Evolutionary conservation across 1,140 invertebrate genomes (phyloP), one percentile per base, ranked within the genome.

Genomic region (Tetramorium simillimum): DNA sequence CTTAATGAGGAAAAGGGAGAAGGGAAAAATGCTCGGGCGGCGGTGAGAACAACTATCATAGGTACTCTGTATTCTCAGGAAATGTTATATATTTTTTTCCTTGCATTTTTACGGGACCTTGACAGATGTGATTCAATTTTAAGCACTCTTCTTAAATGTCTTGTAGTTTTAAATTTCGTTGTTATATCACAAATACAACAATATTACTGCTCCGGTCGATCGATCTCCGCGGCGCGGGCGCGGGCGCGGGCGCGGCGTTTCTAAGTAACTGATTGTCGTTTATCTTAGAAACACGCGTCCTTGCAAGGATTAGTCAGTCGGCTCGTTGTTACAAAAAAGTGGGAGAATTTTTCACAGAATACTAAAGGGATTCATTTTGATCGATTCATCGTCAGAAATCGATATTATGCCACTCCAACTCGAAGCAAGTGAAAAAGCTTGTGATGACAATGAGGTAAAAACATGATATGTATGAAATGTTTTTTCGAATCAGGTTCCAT

Each of bases 381-480:
- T 49, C 5, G 16, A 51, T 49, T 73, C 63, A 49, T 46, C n/a
- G 14, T 63, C 43, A 10, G 21, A 76, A 10, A 21, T 62, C 49
- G 1, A 37, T 56, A 18, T 62, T 53, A 84, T 89, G 70, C 58
- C 88, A 1, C 14, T 9, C 10, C 76, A 82, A 33, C 7, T n/a
- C 10, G 63, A 89, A 7, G 3, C 28, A 3, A 86, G 58, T 21
- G 88, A 84, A 4, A 77, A 87, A 21, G 51, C 3, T 28, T 56
- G 51, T 0, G 88, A 90, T 0, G 69, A 87, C 3, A 88, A 89
- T 60, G 80, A 84, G 80, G 80, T 84, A 84, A 84, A 16, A 40
- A 18, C 14, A 14, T 1, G 18, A 3, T 76, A 56, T 3, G 2
- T 76, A 56, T 3, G 2, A 77, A 63, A 9, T 62, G 5, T 21